phyloP scores from a whole-genome alignment of 2,797 vertebrate genomes.

The Lacerta bilineata region DNA sequence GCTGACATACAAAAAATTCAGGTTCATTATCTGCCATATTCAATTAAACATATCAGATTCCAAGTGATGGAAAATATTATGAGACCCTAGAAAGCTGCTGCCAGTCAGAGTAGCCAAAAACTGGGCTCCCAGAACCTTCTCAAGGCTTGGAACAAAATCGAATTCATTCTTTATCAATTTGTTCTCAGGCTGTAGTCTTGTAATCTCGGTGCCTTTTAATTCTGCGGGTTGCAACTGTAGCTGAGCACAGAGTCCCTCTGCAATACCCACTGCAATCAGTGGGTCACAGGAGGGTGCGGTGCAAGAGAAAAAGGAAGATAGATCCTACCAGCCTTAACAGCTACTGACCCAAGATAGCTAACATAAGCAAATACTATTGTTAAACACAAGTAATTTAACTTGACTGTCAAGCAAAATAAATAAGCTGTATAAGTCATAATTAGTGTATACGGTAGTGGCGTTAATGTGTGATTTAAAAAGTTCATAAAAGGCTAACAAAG shows the following conservation, averaged over 20 bases:
- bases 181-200: neutral
- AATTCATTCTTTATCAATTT: neutral
- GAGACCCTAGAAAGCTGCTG: neutral
- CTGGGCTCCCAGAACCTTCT: neutral
- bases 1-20: neutral
- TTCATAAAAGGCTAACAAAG: conserved; percentile 32
- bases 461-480: neutral
- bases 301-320: conserved; percentile 23
- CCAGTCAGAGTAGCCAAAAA: neutral
- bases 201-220: neutral
- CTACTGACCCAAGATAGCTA: conserved; percentile 44
- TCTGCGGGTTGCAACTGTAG: neutral
- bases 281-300: neutral
- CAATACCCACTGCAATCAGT: neutral
- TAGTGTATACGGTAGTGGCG: conserved; percentile 35
- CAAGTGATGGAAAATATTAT: neutral
- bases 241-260: neutral
- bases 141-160: neutral
- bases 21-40: neutral
- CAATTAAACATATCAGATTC: neutral
- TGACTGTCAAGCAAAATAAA: conserved; percentile 24
- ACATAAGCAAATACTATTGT: conserved; percentile 33
- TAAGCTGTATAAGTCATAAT: neutral
- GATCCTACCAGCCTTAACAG: conserved; percentile 7
- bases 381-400: conserved; percentile 40